Percentiles rank a stretch among this genome's conserved stretches.
phyloP scores from a whole-genome alignment of 2,797 vertebrate genomes.

The Channallabes apus region DNA sequence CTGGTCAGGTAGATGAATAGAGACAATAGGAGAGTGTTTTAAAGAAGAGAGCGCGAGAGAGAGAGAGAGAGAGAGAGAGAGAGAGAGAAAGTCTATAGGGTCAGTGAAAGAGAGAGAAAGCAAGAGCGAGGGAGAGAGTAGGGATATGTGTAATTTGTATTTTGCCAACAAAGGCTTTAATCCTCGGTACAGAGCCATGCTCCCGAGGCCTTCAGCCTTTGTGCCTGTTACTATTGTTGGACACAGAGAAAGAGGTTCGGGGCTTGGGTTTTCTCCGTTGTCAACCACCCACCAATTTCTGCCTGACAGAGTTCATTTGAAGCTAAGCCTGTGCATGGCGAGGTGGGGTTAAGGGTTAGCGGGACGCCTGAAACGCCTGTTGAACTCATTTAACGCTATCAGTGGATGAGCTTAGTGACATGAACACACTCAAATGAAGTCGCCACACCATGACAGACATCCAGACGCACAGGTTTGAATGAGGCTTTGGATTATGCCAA shows the following conservation, averaged over 20 bases:
- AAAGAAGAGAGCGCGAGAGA: not conserved
- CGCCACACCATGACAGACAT: slow-evolving; percentile 72
- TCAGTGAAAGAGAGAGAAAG: slow-evolving; percentile 22
- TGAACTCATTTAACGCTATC: slow-evolving; percentile 77
- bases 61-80: too few species aligned
- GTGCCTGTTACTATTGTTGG: slow-evolving; percentile 71
- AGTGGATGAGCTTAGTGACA: slow-evolving; percentile 67
- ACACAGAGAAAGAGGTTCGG: slow-evolving; percentile 50
- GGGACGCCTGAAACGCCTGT: slow-evolving; percentile 70
- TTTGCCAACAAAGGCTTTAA: slow-evolving; percentile 93
- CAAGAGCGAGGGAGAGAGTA: slow-evolving; percentile 40
- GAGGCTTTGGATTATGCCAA: slow-evolving; percentile 19
- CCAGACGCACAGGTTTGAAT: slow-evolving; percentile 51
- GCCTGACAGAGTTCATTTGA: slow-evolving; percentile 80
- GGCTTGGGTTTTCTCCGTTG: slow-evolving; percentile 61
- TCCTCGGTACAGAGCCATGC: slow-evolving; percentile 78
- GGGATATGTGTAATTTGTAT: slow-evolving; percentile 88
- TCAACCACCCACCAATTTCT: slow-evolving; percentile 81
- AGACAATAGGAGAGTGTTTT: slow-evolving; percentile 13
- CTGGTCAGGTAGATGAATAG: slow-evolving; percentile 31
- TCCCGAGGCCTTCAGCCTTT: slow-evolving; percentile 73
- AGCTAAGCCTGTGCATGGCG: slow-evolving; percentile 67
- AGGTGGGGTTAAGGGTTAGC: slow-evolving; percentile 64
- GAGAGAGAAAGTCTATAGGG: not conserved
- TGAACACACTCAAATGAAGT: slow-evolving; percentile 68